Base-by-base conservation (phyloP, 2,113 vertebrate species). In the Labeo catla region DNA sequence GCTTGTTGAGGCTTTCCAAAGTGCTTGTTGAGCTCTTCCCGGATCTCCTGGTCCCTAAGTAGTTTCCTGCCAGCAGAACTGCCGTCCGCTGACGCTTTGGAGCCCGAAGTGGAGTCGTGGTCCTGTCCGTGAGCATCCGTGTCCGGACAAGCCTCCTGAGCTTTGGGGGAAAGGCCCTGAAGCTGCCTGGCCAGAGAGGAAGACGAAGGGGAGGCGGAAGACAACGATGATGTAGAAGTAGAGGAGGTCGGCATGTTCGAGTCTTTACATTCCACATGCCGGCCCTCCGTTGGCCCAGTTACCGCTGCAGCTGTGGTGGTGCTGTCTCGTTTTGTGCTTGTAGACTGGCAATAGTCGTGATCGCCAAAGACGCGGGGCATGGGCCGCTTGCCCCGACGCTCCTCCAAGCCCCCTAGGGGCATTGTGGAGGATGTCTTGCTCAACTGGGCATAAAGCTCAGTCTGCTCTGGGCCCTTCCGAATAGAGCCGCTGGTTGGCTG, bases 21-120 rank as follows among this genome's bases (percentile, higher is more conserved):
- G 95, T 99, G 98, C 95, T 98, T 98, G 92, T 99, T 99, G 93
- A 99, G 97, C 94, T 99, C 98, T 28, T 96, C 97, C 92, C 98
- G 94, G 93, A 99, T 99, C 93, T 99, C 96, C 94, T 98, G 96
- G 95, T 99, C 97, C 87, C 97, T 93, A 90, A 98, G 96, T 93
- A 94, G 96, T 94, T 98, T 98, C 89, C 97, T 95, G 91, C 93
- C 94, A 94, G 91, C 94, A 91, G 92, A 86, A 8, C 52, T 81
- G 83, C 72, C 23, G 34, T 85, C 81, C 34, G 52, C 21, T 43
- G 80, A 73, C 72, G 91, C 87, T 91, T 90, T 81, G 86, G 43
- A 86, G 92, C 80, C 77, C 78, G 90, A 34, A 59, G 83, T 39
- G 9, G 86, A 81, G 93, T 91, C 93, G 83, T 70, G 93, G 93